Conservation (phyloP, 1,140 invertebrate species). For the Pseudomyrmex flavicornis region DNA sequence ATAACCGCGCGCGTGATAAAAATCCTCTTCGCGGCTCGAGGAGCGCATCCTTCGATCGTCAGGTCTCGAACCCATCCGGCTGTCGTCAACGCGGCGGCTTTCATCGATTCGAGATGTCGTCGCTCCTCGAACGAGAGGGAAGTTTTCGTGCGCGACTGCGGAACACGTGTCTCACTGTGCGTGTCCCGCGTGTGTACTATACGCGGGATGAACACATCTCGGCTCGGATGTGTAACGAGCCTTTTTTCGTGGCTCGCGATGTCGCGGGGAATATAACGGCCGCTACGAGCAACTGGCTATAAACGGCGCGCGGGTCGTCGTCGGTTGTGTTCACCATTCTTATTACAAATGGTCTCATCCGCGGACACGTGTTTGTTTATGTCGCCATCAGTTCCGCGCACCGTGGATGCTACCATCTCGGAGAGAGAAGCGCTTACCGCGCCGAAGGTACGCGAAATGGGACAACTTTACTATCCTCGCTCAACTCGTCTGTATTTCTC, state of each 20-base stretch:
- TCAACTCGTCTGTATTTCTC: conserved; percentile 22
- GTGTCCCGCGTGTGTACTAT: neutral
- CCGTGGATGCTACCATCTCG: conserved; percentile 61
- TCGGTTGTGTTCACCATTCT: conserved; percentile 63
- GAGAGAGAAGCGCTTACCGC: conserved; percentile 54
- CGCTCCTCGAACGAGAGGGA: neutral
- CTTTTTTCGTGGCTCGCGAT: conserved; percentile 30
- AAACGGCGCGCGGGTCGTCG: conserved; percentile 44
- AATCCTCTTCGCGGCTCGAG: neutral
- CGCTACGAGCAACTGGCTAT: conserved; percentile 53
- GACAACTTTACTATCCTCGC: conserved; percentile 64
- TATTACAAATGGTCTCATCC: conserved; percentile 73
- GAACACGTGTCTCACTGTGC: conserved; percentile 39
- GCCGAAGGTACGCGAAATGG: conserved; percentile 55
- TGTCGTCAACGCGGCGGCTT: conserved; percentile 5
- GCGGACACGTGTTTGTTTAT: conserved; percentile 72
- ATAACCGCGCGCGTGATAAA: conserved; percentile 23
- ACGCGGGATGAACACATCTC: neutral
- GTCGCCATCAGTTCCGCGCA: conserved; percentile 64
- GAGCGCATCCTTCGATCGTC: conserved; percentile 34
- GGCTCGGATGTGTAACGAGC: conserved; percentile 19
- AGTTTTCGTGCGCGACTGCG: conserved; percentile 21
- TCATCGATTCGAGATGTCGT: conserved; percentile 35
- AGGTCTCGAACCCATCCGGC: conserved; percentile 6
- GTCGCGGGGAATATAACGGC: conserved; percentile 50